Evolutionary conservation across 2,888 invertebrate species (phyloP).

Genomic region (Sminthurides aquaticus): DNA sequence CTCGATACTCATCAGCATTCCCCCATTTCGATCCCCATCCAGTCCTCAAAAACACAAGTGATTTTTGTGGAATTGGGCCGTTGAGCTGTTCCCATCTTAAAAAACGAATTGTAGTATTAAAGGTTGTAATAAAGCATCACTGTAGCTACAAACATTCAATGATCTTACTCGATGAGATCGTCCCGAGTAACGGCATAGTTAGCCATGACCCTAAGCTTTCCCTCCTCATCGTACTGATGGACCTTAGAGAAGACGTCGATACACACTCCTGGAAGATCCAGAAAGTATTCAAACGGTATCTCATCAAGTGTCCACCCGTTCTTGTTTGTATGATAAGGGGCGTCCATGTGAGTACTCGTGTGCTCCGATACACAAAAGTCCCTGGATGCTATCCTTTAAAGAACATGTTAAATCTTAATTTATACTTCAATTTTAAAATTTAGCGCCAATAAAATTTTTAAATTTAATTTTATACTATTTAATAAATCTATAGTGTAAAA

Average conservation of each 20-base stretch:
- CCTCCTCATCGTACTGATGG: conserved; percentile 19
- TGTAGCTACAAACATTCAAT: background rate
- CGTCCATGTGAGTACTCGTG: conserved; percentile 59
- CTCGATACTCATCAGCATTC: conserved; percentile 22
- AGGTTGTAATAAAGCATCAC: background rate
- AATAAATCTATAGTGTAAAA: background rate
- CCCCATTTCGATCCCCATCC: conserved; percentile 29
- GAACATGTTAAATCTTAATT: background rate
- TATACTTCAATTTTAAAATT: background rate
- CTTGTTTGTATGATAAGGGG: conserved; percentile 55
- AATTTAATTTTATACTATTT: background rate
- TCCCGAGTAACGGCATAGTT: conserved; percentile 32
- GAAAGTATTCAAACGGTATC: conserved; percentile 50
- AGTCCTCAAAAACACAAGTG: conserved; percentile 31
- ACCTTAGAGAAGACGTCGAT: conserved; percentile 39
- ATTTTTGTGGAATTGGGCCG: conserved; percentile 31
- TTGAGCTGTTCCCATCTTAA: conserved; percentile 33
- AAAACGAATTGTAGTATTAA: too few relatives aligned
- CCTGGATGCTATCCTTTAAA: conserved; percentile 25
- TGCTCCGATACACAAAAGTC: conserved; percentile 50
- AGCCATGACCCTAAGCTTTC: conserved; percentile 16
- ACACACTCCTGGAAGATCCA: conserved; percentile 44
- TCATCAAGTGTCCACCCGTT: conserved; percentile 51
- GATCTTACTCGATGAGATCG: conserved; percentile 33
- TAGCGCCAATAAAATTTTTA: background rate